Evolutionary conservation across 64 coral and sea anemone genomes (phyloP), one percentile per base, ranked within the genome.

Genomic region (Montipora foliosa): DNA sequence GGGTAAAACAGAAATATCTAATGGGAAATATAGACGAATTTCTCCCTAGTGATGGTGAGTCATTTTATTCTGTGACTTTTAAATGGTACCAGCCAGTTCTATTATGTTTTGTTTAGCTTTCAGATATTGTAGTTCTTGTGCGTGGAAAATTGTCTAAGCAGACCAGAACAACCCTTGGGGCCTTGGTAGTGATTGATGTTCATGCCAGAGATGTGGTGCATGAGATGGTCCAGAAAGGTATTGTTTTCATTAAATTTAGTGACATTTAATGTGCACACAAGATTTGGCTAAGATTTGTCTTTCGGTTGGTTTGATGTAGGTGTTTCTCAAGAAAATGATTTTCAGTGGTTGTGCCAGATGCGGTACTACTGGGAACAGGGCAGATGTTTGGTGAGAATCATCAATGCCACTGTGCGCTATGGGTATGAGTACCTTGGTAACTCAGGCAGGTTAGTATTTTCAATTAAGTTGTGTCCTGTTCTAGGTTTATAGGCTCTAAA

Each of bases 351-450:
- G n/a, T 96, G 94, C 17, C 98, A 99, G 88, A 90, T 99, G 76
- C 98, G 98, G 11, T 99, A 99, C 78, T 99, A 99, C 90, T 99
- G 98, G 98, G 98, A 99, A 80, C 89, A 95, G 48, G 98, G 96
- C 10, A 93, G 94, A 17, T 99, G 98, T 79, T 46, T 96, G 17
- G 98, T 99, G 75, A 89, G 98, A 21, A 99, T 99, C 47, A 99
- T 99, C 29, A 99, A 99, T 67, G 95, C 98, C 21, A 93, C 92
- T 51, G 98, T 99, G 10, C 90, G 88, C 37, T 99, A 99, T 95
- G 98, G 98, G 14, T 99, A 93, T 74, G 98, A 99, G 75, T 99
- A 99, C 77, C 95, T 99, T 20, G 98, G 98, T 4, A 99, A 99
- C 90, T 99, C 98, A 49, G 98, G 98, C 92, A 96, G 98, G 98